Evolutionary conservation across 1,140 invertebrate genomes (phyloP).

Genomic region (Brachionus rubens): DNA sequence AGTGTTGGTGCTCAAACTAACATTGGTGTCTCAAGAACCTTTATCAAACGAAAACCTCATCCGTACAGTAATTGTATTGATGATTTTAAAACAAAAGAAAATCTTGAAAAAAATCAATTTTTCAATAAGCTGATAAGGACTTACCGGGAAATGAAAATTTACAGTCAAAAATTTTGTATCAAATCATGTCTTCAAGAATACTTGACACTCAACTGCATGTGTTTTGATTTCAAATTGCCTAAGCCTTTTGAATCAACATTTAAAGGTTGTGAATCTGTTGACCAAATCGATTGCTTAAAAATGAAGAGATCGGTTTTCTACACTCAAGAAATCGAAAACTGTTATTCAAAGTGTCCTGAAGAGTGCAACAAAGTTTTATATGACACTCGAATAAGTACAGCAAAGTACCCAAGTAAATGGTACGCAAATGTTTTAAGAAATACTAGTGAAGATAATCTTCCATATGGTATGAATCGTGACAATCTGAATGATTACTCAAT

Average conservation of each 20-base stretch:
- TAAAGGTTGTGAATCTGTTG: neutral
- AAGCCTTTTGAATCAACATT: neutral
- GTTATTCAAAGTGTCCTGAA: neutral
- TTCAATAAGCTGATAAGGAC: neutral
- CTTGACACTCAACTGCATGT: neutral
- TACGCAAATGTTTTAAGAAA: neutral
- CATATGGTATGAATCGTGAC: too few species aligned
- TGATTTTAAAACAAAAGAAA: neutral
- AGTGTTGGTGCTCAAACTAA: neutral
- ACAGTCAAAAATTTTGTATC: slow-evolving; percentile 14
- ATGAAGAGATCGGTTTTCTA: neutral
- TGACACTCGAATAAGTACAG: neutral
- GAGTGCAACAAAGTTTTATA: neutral
- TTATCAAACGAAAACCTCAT: neutral
- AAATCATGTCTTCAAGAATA: neutral
- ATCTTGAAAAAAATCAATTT: neutral
- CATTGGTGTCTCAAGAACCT: slow-evolving; percentile 7
- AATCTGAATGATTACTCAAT: too few species aligned
- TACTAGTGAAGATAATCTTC: too few species aligned
- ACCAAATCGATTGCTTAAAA: neutral
- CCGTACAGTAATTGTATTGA: slow-evolving; percentile 31
- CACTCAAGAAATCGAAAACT: neutral
- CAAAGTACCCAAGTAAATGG: slow-evolving; percentile 14
- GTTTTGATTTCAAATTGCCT: neutral
- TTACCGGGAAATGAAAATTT: neutral